phyloP scores from a whole-genome alignment of 2,113 vertebrate genomes.

The Cyrtonyx montezumae region DNA sequence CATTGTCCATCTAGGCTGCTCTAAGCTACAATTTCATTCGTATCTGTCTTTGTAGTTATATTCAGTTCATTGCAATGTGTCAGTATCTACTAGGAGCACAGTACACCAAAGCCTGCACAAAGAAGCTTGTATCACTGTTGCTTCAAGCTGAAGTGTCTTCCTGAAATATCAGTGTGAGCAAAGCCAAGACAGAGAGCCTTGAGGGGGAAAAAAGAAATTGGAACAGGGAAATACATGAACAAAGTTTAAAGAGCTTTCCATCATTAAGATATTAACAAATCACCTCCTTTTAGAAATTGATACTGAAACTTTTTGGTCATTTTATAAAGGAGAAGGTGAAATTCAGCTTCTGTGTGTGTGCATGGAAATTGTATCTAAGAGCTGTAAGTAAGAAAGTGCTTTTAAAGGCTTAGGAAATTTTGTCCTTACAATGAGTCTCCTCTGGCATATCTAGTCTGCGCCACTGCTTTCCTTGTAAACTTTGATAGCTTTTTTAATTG shows the following conservation, averaged over 20 bases:
- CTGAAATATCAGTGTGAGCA: background rate
- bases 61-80: background rate
- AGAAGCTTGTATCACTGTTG: background rate
- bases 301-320: background rate
- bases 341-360: background rate
- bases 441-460: background rate
- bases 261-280: background rate
- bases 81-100: background rate
- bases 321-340: background rate
- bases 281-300: background rate
- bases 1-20: background rate
- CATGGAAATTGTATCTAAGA: background rate
- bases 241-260: background rate
- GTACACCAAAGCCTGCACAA: background rate
- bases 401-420: background rate
- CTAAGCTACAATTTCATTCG: background rate
- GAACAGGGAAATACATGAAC: background rate
- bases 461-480: slow-evolving; percentile 2
- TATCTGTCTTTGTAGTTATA: background rate
- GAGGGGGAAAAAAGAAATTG: background rate
- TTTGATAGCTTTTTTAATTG: background rate
- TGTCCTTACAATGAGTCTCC: background rate
- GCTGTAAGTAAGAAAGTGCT: background rate
- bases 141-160: background rate
- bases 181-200: background rate